Base-by-base conservation (phyloP, 2,113 vertebrate genomes). In the Sylvilagus bachmani region DNA sequence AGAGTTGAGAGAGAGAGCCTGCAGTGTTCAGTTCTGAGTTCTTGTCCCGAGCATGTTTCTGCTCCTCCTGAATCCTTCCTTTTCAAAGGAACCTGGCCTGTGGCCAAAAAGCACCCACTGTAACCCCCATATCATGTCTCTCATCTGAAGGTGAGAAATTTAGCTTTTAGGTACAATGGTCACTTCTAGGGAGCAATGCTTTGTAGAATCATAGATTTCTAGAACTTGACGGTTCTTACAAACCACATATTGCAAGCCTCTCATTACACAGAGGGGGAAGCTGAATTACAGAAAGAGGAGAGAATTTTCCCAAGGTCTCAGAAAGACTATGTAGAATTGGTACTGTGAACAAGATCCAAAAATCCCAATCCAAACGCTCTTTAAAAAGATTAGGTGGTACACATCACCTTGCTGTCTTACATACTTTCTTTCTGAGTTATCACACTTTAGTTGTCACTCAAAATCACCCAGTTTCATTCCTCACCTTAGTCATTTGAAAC, bases 251-350 rank as follows among this genome's bases (percentile, higher is more conserved):
- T 71, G 24, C 21, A 55, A 33, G 3, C 6, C 25, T 38, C 24
- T 85, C 38, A 13, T 84, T 81, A 95, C 16, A 82, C 71, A 91
- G 12, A 74, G 19, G 13, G 53, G 12, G 89, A 97, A 94, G 93
- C 19, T 29, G 33, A 91, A 64, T 82, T n/a, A 83, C 31, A 44
- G 67, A 94, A 73, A 0, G 79, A 92, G 8, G 51, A 53, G 71
- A n/a, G 85, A 31, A 51, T 3, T 85, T 94, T 27, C 38, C 21
- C 9, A 51, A 3, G 38, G 62, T 83, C 7, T 81, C 27, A 49
- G 29, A 67, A 51, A 19, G 62, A 55, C 61, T 88, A 49, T 73
- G 21, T 51, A 79, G 44, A 71, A 75, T 70, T 27, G 13, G 25
- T 25, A 58, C 21, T 22, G 7, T 22, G 25, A 84, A 88, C 62